These are phyloP conservation scores for Thinocorus orbignyianus DNA, from an alignment of 2,113 vertebrate species.

Conservation along the genomic window DNA sequence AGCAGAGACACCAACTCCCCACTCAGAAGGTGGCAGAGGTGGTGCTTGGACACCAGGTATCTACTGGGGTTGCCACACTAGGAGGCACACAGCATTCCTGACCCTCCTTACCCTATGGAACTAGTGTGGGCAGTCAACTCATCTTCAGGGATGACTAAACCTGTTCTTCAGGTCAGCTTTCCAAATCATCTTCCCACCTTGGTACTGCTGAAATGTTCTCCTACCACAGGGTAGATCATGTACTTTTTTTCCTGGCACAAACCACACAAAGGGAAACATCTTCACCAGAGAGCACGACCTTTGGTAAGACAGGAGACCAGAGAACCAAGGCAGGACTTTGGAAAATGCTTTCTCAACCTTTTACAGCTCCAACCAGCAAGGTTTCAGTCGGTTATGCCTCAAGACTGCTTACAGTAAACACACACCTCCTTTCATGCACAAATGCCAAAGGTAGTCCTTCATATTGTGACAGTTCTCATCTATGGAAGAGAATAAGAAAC, in stretches of 20 bases:
- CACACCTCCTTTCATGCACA: not conserved
- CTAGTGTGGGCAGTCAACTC: not conserved
- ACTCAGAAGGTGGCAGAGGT: not conserved
- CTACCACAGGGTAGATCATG: not conserved
- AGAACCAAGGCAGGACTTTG: not conserved
- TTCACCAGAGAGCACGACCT: not conserved
- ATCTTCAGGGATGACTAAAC: not conserved
- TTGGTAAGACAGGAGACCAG: not conserved
- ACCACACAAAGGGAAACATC: not conserved
- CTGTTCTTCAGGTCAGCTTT: not conserved
- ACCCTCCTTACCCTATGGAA: rapidly evolving
- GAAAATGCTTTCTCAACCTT: not conserved
- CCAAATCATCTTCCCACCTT: not conserved
- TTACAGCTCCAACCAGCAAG: not conserved
- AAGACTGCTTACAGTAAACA: not conserved
- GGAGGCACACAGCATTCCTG: rapidly evolving
- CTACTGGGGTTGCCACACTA: not conserved
- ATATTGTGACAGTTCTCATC: not conserved
- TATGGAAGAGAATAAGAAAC: not conserved
- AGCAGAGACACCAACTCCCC: not conserved
- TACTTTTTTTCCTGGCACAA: not conserved
- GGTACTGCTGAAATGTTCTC: not conserved
- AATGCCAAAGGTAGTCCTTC: not conserved
- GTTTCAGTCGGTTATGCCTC: not conserved
- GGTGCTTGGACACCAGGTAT: not conserved